phyloP scores from a whole-genome alignment of 2,113 vertebrate species.

The Calyptomena viridis region DNA sequence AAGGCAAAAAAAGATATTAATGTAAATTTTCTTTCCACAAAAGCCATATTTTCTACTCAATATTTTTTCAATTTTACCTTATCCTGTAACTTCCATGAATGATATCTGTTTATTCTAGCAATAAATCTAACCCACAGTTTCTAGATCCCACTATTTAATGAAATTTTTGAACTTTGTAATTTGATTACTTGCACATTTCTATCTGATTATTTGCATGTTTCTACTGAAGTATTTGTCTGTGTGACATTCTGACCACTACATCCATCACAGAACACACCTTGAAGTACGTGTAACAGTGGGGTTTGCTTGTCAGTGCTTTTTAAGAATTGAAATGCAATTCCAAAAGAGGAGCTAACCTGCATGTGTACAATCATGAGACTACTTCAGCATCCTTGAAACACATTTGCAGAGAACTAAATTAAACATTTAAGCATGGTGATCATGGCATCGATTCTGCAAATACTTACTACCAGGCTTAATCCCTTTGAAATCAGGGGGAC shows the following conservation, averaged over 20 bases:
- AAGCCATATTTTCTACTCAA: not conserved
- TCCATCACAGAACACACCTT: not conserved
- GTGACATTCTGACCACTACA: not conserved
- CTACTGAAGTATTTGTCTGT: not conserved
- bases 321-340: not conserved
- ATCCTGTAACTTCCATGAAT: not conserved
- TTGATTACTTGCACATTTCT: not conserved
- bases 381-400: not conserved
- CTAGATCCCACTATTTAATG: not conserved
- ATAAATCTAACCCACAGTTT: not conserved
- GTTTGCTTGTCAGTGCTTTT: not conserved
- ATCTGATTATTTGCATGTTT: not conserved
- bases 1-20: not conserved
- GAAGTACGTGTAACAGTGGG: not conserved
- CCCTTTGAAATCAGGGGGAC: constrained; percentile 6
- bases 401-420: not conserved
- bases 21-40: not conserved
- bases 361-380: not conserved
- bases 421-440: not conserved
- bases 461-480: not conserved
- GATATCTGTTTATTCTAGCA: not conserved
- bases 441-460: constrained; percentile 26
- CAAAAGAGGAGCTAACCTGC: not conserved
- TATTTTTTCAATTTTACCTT: not conserved
- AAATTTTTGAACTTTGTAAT: not conserved